Conservation (phyloP, 1,140 invertebrate genomes). For the Bombus polaris region DNA sequence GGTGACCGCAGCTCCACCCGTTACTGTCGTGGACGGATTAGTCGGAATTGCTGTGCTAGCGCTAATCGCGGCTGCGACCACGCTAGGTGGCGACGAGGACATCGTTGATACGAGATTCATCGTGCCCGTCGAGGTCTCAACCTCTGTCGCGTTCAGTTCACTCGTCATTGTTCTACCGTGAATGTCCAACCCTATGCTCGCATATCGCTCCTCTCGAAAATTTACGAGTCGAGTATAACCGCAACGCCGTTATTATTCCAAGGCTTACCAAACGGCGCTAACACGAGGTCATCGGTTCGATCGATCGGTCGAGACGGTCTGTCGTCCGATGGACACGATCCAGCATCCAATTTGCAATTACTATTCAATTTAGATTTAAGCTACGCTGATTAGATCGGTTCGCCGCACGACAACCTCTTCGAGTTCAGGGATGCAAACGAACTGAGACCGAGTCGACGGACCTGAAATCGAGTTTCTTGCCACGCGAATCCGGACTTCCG, state of each 20-base stretch:
- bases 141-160: constrained; percentile 38
- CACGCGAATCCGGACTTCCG: neutral
- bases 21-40: constrained; percentile 78
- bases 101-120: constrained; percentile 70
- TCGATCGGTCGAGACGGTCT: neutral
- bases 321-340: neutral
- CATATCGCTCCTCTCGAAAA: neutral
- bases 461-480: neutral
- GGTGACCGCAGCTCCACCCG: constrained; percentile 70
- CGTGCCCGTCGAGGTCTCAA: constrained; percentile 47
- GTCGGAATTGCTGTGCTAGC: constrained; percentile 73
- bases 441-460: neutral
- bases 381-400: neutral
- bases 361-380: constrained; percentile 21
- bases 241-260: neutral
- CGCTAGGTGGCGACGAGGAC: constrained; percentile 67
- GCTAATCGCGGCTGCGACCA: constrained; percentile 75
- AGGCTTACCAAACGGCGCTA: neutral
- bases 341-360: neutral
- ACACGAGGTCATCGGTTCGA: constrained; percentile 8
- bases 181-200: neutral
- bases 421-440: neutral
- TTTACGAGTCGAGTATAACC: neutral
- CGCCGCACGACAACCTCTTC: neutral
- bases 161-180: constrained; percentile 30